These are phyloP conservation scores for Pyrrhura leucotis DNA, from an alignment of 2,797 vertebrate genomes.

Conservation along the genomic window DNA sequence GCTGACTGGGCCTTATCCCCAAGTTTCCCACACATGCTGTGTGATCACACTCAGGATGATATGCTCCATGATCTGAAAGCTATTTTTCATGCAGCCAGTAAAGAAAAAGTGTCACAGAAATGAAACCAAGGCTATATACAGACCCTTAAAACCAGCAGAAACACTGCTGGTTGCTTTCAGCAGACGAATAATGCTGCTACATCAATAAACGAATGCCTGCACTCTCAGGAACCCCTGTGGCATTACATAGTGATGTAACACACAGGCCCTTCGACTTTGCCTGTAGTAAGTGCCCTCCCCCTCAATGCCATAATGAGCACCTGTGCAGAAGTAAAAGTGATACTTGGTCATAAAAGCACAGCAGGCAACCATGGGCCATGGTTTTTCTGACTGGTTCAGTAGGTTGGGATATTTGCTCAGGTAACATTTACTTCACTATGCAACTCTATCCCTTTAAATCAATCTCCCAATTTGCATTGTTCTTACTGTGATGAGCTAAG, in stretches of 20 bases:
- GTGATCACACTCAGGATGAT: background rate
- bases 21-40: background rate
- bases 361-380: accelerated
- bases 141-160: background rate
- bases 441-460: background rate
- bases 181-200: background rate
- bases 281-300: background rate
- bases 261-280: background rate
- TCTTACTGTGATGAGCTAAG: background rate
- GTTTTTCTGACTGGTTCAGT: background rate
- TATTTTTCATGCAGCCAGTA: background rate
- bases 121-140: background rate
- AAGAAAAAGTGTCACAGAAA: background rate
- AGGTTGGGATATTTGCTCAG: background rate
- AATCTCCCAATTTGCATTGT: background rate
- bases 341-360: background rate
- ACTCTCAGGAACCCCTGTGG: background rate
- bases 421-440: background rate
- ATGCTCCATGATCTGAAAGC: background rate
- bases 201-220: background rate
- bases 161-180: background rate
- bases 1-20: background rate
- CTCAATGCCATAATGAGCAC: background rate
- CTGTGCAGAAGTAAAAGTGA: background rate
- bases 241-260: background rate